phyloP scores from a whole-genome alignment of 1,140 invertebrate genomes.

The Drosophila carrolli region DNA sequence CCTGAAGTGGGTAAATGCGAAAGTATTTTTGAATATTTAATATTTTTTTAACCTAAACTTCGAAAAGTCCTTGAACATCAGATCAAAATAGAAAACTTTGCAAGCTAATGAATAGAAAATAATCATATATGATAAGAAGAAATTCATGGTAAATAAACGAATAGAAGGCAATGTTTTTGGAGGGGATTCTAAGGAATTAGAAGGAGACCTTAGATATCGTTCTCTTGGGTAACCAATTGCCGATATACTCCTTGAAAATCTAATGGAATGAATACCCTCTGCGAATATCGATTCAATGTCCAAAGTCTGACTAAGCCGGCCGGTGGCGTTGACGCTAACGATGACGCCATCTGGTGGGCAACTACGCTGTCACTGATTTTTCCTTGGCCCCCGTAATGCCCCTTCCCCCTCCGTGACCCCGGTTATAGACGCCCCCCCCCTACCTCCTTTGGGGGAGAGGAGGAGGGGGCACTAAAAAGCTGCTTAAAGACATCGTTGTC shows the following conservation, averaged over 20 bases:
- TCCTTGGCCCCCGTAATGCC: conserved; percentile 3
- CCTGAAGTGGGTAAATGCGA: too few species aligned
- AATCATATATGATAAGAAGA: too few species aligned
- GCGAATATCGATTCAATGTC: conserved; percentile 56
- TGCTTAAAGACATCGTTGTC: conserved; percentile 49
- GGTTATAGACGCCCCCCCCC: not conserved
- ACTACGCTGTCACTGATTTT: conserved; percentile 62
- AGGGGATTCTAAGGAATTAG: too few species aligned
- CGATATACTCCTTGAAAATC: not conserved
- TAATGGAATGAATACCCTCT: conserved; percentile 6
- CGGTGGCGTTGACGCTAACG: conserved; percentile 57
- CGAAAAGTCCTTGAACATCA: too few species aligned
- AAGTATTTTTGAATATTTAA: too few species aligned
- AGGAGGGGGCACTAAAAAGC: conserved; percentile 12
- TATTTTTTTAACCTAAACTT: too few species aligned
- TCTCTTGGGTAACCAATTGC: not conserved
- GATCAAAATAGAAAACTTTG: too few species aligned
- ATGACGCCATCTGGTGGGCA: conserved; percentile 68
- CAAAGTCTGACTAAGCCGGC: conserved; percentile 50
- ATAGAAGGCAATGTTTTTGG: too few species aligned
- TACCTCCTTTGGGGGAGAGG: not conserved
- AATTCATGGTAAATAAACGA: too few species aligned
- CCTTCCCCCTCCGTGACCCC: not conserved
- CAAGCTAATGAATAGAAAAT: too few species aligned
- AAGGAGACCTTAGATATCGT: not conserved